These are phyloP conservation scores for Cassiopea andromeda DNA, from an alignment of 30 jellyfish, hydroid and myxozoan species.

Conservation along the genomic window DNA sequence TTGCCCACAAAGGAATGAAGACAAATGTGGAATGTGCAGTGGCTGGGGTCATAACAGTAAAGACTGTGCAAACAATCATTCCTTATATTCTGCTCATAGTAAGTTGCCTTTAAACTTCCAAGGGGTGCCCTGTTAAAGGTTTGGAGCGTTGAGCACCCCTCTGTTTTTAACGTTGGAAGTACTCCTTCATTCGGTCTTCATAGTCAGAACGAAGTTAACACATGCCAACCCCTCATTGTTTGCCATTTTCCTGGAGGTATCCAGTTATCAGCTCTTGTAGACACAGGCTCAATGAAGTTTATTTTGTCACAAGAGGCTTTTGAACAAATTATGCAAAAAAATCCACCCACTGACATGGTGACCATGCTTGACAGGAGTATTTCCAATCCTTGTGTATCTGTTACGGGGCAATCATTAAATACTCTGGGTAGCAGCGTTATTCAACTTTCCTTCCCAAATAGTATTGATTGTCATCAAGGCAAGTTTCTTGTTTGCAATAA, in stretches of 20 bases:
- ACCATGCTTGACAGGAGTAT: conserved; percentile 1
- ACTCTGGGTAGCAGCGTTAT: not conserved
- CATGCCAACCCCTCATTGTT: conserved; percentile 37
- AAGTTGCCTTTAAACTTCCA: conserved; percentile 28
- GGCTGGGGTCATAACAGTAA: conserved; percentile 10
- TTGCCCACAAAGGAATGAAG: conserved; percentile 1
- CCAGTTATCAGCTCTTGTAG: conserved; percentile 29
- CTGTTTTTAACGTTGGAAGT: conserved; percentile 13
- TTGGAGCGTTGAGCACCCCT: conserved; percentile 55
- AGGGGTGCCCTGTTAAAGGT: conserved; percentile 41
- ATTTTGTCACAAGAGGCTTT: conserved; percentile 21
- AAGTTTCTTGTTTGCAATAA: conserved; percentile 19
- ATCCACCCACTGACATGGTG: not conserved
- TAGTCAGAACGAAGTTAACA: conserved; percentile 1
- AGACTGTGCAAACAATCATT: not conserved
- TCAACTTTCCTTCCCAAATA: not conserved
- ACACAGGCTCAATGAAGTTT: conserved; percentile 38
- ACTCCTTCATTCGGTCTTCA: not conserved
- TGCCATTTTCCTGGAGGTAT: conserved; percentile 18
- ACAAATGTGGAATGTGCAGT: conserved; percentile 6
- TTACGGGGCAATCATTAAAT: not conserved
- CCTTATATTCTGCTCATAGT: not conserved
- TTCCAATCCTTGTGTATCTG: conserved; percentile 30
- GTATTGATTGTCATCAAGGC: not conserved
- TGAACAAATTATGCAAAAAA: not conserved